These are phyloP conservation scores for Pseudomyrmex pallidus DNA, from an alignment of 1,140 invertebrate species.

Conservation along the genomic window DNA sequence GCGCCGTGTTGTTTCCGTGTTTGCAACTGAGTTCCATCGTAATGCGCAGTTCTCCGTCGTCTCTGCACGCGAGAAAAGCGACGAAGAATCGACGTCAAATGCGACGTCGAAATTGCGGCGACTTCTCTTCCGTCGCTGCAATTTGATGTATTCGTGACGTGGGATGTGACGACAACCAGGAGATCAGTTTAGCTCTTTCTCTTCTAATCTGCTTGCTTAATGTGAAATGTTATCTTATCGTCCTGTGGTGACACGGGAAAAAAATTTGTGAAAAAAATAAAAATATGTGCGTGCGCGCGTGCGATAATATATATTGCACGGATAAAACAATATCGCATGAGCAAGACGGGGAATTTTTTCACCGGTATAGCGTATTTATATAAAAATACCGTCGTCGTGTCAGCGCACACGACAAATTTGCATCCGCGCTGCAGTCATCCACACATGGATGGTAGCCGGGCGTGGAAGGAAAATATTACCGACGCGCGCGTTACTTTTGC, in stretches of 20 bases:
- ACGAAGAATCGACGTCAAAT: neutral
- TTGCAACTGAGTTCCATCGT: constrained; percentile 19
- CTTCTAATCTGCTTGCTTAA: neutral
- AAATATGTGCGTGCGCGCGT: neutral
- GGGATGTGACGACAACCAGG: neutral
- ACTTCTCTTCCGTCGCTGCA: neutral
- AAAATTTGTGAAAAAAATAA: neutral
- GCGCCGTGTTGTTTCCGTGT: constrained; percentile 7
- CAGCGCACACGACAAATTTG: constrained; percentile 59
- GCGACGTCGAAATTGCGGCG: constrained; percentile 22
- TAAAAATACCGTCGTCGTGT: constrained; percentile 30
- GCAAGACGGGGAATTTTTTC: too few species aligned
- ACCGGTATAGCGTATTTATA: constrained; percentile 18
- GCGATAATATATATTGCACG: neutral
- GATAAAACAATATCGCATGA: neutral
- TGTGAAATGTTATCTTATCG: neutral
- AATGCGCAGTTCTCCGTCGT: neutral
- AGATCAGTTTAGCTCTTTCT: neutral
- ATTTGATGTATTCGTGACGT: constrained; percentile 29
- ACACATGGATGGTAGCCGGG: constrained; percentile 11
- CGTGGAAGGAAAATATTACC: constrained; percentile 57
- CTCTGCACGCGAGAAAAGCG: constrained; percentile 6
- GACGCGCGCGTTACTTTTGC: constrained; percentile 40
- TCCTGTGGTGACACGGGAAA: too few species aligned
- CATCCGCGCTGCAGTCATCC: constrained; percentile 44